Conservation (phyloP, 2,888 invertebrate genomes). For the Tenthredo amoena region DNA sequence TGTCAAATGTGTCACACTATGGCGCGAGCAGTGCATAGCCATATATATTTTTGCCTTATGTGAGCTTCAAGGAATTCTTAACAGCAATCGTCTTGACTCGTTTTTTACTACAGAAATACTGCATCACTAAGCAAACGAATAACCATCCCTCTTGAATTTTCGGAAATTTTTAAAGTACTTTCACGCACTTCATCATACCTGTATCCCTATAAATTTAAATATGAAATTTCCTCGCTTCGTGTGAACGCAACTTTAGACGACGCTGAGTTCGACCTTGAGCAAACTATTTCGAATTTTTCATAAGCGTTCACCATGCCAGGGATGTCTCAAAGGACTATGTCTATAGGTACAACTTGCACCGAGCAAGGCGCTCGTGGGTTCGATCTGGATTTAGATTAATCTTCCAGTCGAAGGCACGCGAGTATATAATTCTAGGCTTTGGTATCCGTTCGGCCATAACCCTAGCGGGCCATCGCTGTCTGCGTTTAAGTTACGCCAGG, state of each 20-base stretch:
- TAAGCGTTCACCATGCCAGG: slow-evolving; percentile 2
- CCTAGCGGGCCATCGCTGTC: slow-evolving; percentile 21
- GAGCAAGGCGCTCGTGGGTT: slow-evolving; percentile 26
- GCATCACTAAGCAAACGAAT: too few species aligned
- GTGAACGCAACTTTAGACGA: not conserved
- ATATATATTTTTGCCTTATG: not conserved
- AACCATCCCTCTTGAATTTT: too few species aligned
- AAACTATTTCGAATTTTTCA: slow-evolving; percentile 38
- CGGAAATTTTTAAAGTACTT: too few species aligned
- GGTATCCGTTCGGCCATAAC: slow-evolving; percentile 33
- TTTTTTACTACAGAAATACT: not conserved
- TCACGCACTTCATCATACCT: not conserved
- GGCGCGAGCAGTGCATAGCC: not conserved
- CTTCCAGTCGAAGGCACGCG: slow-evolving; percentile 43
- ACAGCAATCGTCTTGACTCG: not conserved
- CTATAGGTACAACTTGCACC: slow-evolving; percentile 6
- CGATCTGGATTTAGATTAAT: slow-evolving; percentile 46
- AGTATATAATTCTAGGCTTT: slow-evolving; percentile 41
- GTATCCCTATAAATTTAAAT: not conserved
- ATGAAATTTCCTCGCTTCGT: not conserved
- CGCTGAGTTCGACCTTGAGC: not conserved
- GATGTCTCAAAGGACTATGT: slow-evolving; percentile 38
- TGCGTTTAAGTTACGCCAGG: slow-evolving; percentile 19
- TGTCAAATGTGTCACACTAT: slow-evolving; percentile 30
- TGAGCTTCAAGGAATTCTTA: not conserved